Conservation (phyloP, 2,113 vertebrate genomes). For the Nibea albiflora region DNA sequence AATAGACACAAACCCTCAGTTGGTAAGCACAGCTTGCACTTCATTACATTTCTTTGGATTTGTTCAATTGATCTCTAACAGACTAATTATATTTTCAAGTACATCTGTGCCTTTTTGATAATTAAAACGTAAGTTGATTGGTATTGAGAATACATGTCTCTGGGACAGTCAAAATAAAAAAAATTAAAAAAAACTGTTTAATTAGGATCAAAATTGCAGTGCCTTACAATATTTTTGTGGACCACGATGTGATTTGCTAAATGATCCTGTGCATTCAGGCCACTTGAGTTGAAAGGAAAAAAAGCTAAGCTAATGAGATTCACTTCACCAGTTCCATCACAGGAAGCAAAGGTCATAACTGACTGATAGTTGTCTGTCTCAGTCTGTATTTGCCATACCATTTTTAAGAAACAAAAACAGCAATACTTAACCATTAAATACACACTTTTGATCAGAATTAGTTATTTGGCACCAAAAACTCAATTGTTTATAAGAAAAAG, state of each 20-base stretch:
- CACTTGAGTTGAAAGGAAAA: constrained; percentile 38
- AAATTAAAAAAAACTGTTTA: constrained; percentile 31
- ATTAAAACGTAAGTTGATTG: constrained; percentile 53
- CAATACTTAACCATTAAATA: constrained; percentile 56
- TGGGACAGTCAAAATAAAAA: constrained; percentile 9
- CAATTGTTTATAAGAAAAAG: constrained; percentile 78
- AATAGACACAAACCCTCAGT: neutral
- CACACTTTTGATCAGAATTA: constrained; percentile 54
- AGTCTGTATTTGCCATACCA: constrained; percentile 82
- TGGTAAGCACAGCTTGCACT: constrained; percentile 49
- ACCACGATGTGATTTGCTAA: constrained; percentile 59
- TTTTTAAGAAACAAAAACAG: constrained; percentile 30
- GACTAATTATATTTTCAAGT: constrained; percentile 68
- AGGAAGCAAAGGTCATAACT: constrained; percentile 5
- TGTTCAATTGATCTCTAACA: constrained; percentile 52
- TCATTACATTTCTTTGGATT: constrained; percentile 38
- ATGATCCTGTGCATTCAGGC: constrained; percentile 39
- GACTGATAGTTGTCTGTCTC: constrained; percentile 26
- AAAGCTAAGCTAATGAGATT: constrained; percentile 9
- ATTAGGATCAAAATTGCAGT: constrained; percentile 78
- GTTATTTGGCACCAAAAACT: constrained; percentile 65
- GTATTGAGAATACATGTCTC: constrained; percentile 38
- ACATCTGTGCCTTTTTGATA: constrained; percentile 80
- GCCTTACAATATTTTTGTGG: constrained; percentile 79
- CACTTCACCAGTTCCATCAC: constrained; percentile 1